Base-by-base conservation (phyloP, 2,888 invertebrate species). In the Nebria brevicollis region DNA sequence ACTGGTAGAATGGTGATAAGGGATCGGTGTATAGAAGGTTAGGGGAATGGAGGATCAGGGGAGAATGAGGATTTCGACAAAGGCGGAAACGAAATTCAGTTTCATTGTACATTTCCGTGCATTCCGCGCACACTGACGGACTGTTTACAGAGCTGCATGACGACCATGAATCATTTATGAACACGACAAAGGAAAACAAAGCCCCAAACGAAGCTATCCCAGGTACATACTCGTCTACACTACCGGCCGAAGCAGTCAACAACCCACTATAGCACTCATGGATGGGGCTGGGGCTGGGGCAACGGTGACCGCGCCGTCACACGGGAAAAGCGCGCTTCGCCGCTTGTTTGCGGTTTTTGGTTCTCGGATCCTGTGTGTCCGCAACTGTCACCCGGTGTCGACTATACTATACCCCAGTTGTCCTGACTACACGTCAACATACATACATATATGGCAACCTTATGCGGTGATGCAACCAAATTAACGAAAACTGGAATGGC, bases 61-160 rank as follows among this genome's bases (percentile, higher is more conserved):
- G 11, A 8, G 54, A 54, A 54, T 72, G 76, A 81, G 70, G 80
- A 80, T 81, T 75, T 77, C 77, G 70, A 76, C 81, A 81, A 81
- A 76, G 76, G 77, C 76, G 73, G 81, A 81, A 81, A 81, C 81
- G 81, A 81, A 81, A 77, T 81, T 81, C 73, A 81, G 81, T 77
- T 77, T 81, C 81, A 81, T 81, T 81, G 81, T 81, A 81, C 66
- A 77, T 81, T 81, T 81, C 68, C 81, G 81, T 76, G 81, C 76
- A 81, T 76, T 81, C 80, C 76, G 70, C 54, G 54, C 54, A 8
- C 70, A 43, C 75, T 79, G 75, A 79, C 79, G 74, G 80, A 80
- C 75, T 80, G 72, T 75, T 80, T 80, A 75, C 80, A 65, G 75
- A 80, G 75, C 80, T 80, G 80, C 75, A 80, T 80, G 80, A 80